phyloP scores from a whole-genome alignment of 2,888 invertebrate species.

The Horisme vitalbata region DNA sequence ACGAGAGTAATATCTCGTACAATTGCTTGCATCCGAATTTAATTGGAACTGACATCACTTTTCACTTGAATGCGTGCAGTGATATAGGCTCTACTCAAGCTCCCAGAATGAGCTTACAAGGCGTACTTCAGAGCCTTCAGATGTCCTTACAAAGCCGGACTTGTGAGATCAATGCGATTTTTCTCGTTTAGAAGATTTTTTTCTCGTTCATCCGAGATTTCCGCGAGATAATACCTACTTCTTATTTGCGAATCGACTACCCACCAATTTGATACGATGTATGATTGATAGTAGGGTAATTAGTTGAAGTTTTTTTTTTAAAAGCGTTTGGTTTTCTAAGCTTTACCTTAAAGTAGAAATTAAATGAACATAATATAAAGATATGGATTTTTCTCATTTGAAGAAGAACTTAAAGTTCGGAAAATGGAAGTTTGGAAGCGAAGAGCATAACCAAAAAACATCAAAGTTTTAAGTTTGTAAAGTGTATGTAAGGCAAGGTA shows the following conservation, averaged over 20 bases:
- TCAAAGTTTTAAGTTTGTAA: slow-evolving; percentile 14
- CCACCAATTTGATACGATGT: slow-evolving; percentile 29
- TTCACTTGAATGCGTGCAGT: too few species aligned
- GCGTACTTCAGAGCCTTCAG: slow-evolving; percentile 53
- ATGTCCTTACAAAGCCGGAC: slow-evolving; percentile 65
- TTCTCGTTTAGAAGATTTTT: slow-evolving; percentile 51
- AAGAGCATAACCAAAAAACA: slow-evolving; percentile 6
- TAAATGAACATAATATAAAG: too few species aligned
- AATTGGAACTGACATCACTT: too few species aligned
- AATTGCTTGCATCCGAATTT: too few species aligned
- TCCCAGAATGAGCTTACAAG: slow-evolving; percentile 72
- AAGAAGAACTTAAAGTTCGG: too few species aligned
- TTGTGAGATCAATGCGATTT: slow-evolving; percentile 71
- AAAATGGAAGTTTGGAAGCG: slow-evolving; percentile 1
- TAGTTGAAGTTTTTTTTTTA: background rate
- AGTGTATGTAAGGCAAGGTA: slow-evolving; percentile 31
- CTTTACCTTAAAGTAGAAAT: too few species aligned
- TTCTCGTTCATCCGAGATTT: slow-evolving; percentile 46
- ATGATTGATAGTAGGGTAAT: slow-evolving; percentile 10
- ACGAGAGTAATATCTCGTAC: too few species aligned
- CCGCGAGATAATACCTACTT: slow-evolving; percentile 57
- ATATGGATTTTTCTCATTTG: too few species aligned
- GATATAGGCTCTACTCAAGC: slow-evolving; percentile 42
- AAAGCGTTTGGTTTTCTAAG: too few species aligned
- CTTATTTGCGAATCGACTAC: slow-evolving; percentile 45